Evolutionary conservation across 2,797 vertebrate genomes (phyloP), one percentile per base, ranked within the genome.

Genomic region (Xiphophorus birchmanni): DNA sequence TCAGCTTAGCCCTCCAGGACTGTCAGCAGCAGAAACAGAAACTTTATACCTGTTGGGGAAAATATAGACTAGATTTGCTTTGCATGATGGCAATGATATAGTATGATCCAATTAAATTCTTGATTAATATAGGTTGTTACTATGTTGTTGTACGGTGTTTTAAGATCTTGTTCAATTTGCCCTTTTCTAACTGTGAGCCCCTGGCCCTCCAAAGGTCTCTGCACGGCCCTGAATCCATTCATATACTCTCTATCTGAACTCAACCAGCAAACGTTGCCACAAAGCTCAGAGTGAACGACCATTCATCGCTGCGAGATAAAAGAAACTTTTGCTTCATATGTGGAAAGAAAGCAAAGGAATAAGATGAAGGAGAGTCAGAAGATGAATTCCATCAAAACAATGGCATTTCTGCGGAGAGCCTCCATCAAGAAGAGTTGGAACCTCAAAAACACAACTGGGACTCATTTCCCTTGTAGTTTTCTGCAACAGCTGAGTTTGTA

Each of bases 341-440:
- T 75, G 54, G 74, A 84, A 78, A 74, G 76, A 81, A 78, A 67
- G 63, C 35, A 69, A 69, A 69, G 18, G 65, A 42, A 69, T 23
- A 40, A 69, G 32, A 63, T 72, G 42, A 73, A 88, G 74, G 65
- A 72, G 50, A 89, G 85, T 83, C 50, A 88, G 82, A 80, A 78
- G 42, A 79, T 76, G 80, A 79, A 84, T 82, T 85, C 42, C 65
- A 60, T 85, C 63, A 18, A 87, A 89, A 87, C 32, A 76, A 56
- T 52, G 71, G 76, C 60, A 87, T 89, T 92, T 86, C 81, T 80
- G 90, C 11, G 76, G 83, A 50, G 76, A 80, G 60, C 50, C 52
- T 72, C 3, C 26, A 75, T 84, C 77, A 91, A 80, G 85, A 74
- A 69, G 77, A 37, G 37, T 8, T 29, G 80, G 89, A 87, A 83